phyloP scores from a whole-genome alignment of 2,797 vertebrate species.

The Sebastes paucispinis region DNA sequence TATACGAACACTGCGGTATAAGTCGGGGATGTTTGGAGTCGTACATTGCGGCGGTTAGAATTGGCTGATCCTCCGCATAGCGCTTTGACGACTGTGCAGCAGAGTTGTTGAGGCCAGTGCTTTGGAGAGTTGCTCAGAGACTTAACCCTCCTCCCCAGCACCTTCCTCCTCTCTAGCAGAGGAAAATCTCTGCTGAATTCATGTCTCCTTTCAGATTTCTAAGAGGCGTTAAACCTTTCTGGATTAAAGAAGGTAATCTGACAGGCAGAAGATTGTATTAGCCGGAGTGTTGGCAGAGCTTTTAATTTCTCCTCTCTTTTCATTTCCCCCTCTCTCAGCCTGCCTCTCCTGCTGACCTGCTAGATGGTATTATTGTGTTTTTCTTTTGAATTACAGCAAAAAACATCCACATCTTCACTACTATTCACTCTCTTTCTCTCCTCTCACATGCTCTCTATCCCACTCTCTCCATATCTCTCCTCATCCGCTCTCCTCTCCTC shows the following conservation, averaged over 20 bases:
- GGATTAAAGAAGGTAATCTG: constrained; percentile 86
- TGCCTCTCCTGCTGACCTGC: constrained; percentile 72
- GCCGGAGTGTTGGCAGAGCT: constrained; percentile 81
- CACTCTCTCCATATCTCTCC: constrained; percentile 37
- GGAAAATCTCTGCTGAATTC: constrained; percentile 80
- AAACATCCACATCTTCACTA: constrained; percentile 66
- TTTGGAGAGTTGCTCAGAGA: constrained; percentile 70
- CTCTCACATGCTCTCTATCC: constrained; percentile 34
- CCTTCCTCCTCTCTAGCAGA: constrained; percentile 64
- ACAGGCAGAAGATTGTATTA: constrained; percentile 87
- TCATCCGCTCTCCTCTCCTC: constrained; percentile 23
- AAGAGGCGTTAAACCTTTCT: constrained; percentile 83
- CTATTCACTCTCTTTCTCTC: constrained; percentile 46
- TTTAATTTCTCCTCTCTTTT: constrained; percentile 76
- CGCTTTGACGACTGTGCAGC: constrained; percentile 49
- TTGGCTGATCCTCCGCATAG: constrained; percentile 59
- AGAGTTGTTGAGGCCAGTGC: constrained; percentile 69
- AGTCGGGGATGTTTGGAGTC: neutral
- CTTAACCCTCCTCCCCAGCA: constrained; percentile 63
- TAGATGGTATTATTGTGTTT: constrained; percentile 73
- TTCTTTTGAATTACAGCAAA: constrained; percentile 70
- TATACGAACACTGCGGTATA: neutral
- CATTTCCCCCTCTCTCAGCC: constrained; percentile 55
- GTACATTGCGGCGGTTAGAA: constrained; percentile 22
- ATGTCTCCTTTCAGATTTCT: constrained; percentile 82